Conservation (phyloP, 1,140 invertebrate species). For the Mycetomoellerius zeteki region DNA sequence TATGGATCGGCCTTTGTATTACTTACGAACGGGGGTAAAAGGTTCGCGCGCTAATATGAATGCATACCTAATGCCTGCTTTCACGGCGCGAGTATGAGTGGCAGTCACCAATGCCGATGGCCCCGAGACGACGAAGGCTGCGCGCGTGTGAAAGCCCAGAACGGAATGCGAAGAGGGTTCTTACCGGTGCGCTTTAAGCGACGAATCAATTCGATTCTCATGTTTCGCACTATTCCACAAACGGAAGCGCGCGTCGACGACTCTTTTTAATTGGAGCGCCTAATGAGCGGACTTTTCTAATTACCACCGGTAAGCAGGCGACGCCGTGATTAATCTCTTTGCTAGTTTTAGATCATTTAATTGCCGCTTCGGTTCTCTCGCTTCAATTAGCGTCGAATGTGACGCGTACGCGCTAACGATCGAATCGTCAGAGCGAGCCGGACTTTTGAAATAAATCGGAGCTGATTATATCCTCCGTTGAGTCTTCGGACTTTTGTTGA, state of each 20-base stretch:
- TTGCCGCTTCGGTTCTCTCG: constrained; percentile 61
- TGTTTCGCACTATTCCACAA: constrained; percentile 63
- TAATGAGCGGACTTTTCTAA: constrained; percentile 65
- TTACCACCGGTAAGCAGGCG: constrained; percentile 63
- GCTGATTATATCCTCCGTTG: constrained; percentile 65
- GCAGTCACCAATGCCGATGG: neutral
- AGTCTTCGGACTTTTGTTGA: constrained; percentile 55
- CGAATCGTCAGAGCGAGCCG: constrained; percentile 53
- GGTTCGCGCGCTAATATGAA: constrained; percentile 52
- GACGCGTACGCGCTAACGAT: constrained; percentile 60
- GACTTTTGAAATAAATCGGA: constrained; percentile 62
- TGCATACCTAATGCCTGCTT: constrained; percentile 61
- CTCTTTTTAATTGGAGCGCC: constrained; percentile 64
- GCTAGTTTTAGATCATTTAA: constrained; percentile 66
- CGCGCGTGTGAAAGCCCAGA: constrained; percentile 62
- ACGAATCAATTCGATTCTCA: constrained; percentile 72
- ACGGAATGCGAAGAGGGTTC: constrained; percentile 61
- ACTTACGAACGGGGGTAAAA: constrained; percentile 38
- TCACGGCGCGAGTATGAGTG: constrained; percentile 27
- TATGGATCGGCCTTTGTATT: constrained; percentile 76
- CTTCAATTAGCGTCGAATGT: constrained; percentile 64
- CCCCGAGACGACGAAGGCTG: constrained; percentile 22
- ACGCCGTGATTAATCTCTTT: constrained; percentile 65
- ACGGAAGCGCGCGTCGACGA: constrained; percentile 62
- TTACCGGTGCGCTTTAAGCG: constrained; percentile 57